phyloP scores from a whole-genome alignment of 2,797 vertebrate genomes.

The Diceros bicornis region DNA sequence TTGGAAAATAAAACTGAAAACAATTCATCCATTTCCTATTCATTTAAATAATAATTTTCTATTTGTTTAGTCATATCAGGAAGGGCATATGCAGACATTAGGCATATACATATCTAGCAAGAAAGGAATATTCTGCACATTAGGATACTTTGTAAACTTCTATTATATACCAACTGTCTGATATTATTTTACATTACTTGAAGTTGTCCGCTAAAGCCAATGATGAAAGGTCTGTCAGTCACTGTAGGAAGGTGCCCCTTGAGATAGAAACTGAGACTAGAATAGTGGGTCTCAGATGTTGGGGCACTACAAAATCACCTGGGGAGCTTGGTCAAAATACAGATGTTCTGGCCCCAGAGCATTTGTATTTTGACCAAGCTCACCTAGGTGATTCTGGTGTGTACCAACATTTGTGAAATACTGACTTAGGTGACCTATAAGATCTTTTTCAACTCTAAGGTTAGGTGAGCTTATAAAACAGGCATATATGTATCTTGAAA shows the following conservation, averaged over 20 bases:
- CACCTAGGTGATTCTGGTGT: not conserved
- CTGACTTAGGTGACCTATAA: not conserved
- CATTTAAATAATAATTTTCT: not conserved
- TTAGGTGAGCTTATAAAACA: not conserved
- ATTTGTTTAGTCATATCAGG: not conserved
- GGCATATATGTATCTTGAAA: not conserved
- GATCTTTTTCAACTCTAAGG: not conserved
- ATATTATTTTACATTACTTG: not conserved
- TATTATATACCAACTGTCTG: not conserved
- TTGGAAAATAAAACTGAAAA: conserved; percentile 24
- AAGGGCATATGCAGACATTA: not conserved
- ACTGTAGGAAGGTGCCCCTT: no score
- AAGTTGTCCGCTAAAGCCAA: not conserved
- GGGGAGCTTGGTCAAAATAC: not conserved
- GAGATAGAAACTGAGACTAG: not conserved
- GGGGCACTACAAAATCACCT: not conserved
- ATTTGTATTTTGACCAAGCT: not conserved
- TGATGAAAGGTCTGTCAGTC: not conserved
- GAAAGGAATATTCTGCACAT: not conserved
- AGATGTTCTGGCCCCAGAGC: not conserved
- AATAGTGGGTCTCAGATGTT: not conserved
- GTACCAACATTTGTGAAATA: not conserved
- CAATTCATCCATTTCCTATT: not conserved
- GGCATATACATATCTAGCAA: not conserved
- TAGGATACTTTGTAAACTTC: not conserved